Evolutionary conservation across 2,113 vertebrate genomes (phyloP).

Genomic region (Solea solea): DNA sequence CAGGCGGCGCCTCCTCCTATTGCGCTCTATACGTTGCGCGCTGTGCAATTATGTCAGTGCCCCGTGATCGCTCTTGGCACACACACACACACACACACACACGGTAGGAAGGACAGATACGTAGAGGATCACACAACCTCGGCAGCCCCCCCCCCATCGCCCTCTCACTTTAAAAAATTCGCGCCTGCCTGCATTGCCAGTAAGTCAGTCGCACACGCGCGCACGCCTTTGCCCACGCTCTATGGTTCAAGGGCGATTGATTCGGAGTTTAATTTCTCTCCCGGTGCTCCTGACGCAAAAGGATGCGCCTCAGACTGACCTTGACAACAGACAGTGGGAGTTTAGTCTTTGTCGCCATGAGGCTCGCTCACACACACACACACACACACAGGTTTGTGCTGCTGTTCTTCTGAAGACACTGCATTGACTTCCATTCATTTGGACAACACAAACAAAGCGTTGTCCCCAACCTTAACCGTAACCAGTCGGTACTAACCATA

Average conservation of each 20-base stretch:
- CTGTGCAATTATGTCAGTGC: constrained; percentile 52
- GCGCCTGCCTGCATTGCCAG: constrained; percentile 6
- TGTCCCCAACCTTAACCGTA: too few relatives aligned
- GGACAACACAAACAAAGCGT: too few relatives aligned
- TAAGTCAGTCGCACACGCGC: constrained; percentile 12
- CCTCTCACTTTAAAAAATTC: constrained; percentile 36
- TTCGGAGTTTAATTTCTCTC: constrained; percentile 81
- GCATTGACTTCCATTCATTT: too few relatives aligned
- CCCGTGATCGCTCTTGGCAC: constrained; percentile 57
- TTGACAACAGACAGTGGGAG: constrained; percentile 69
- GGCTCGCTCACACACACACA: constrained; percentile 16
- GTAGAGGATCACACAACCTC: constrained; percentile 17
- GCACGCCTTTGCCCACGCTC: constrained; percentile 4
- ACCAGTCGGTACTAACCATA: too few relatives aligned
- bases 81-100: constrained; percentile 11
- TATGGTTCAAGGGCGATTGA: constrained; percentile 75
- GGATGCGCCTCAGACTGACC: constrained; percentile 74
- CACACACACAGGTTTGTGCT: background rate
- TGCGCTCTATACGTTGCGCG: constrained; percentile 22
- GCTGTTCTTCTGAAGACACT: too few relatives aligned
- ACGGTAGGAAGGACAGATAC: constrained; percentile 23
- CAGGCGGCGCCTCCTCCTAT: constrained; percentile 14
- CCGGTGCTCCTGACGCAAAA: constrained; percentile 65
- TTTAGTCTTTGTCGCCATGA: constrained; percentile 53
- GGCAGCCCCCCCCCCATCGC: constrained; percentile 15